A percentile compares a stretch with the other conserved stretches of the same genome.
phyloP scores from a whole-genome alignment of 2,797 vertebrate genomes.

The Cirrhinus molitorella region DNA sequence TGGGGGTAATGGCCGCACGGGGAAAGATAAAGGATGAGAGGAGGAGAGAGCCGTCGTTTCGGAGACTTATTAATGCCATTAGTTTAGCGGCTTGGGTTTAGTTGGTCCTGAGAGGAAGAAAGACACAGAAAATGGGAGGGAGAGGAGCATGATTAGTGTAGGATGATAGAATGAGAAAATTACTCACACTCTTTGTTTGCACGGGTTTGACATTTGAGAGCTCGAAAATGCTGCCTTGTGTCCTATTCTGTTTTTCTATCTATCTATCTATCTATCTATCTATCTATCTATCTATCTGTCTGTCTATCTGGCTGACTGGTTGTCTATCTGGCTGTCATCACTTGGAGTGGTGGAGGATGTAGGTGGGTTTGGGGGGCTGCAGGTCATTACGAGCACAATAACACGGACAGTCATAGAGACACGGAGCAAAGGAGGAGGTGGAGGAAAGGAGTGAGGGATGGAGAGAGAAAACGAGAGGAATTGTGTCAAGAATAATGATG shows the following conservation, averaged over 20 bases:
- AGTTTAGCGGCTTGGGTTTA: conserved; percentile 74
- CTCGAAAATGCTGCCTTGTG: background rate
- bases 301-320: background rate
- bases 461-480: conserved; percentile 59
- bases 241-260: background rate
- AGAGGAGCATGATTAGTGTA: conserved; percentile 30
- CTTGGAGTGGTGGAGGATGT: conserved; percentile 6
- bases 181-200: conserved; percentile 29
- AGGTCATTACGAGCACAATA: conserved; percentile 57
- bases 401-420: conserved; percentile 62
- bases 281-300: background rate
- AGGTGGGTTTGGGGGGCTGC: conserved; percentile 53
- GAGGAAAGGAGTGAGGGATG: conserved; percentile 64
- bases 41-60: conserved; percentile 71
- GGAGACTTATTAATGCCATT: conserved; percentile 82
- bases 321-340: background rate
- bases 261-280: background rate
- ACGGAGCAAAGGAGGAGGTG: conserved; percentile 65
- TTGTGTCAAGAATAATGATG: conserved; percentile 81
- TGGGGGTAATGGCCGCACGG: conserved; percentile 64
- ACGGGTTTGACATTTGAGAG: conserved; percentile 22
- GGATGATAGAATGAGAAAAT: conserved; percentile 48
- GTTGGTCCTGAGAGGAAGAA: conserved; percentile 62
- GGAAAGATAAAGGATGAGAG: conserved; percentile 58
- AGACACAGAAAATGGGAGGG: conserved; percentile 47